Evolutionary conservation across 2,797 vertebrate genomes (phyloP), one percentile per base, ranked within the genome.

Genomic region (Sebastes minor): DNA sequence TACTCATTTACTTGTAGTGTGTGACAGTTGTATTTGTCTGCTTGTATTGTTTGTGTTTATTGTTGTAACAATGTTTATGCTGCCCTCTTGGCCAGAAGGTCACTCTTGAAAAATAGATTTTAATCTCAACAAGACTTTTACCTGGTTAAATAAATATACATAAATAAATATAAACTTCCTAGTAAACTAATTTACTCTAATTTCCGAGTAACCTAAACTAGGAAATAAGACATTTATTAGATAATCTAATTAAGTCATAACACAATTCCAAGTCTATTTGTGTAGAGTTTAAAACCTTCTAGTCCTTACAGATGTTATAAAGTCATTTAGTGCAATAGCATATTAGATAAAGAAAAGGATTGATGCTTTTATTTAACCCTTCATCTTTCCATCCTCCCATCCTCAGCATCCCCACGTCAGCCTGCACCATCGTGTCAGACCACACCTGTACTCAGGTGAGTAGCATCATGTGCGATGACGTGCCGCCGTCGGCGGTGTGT

Each of bases 381-480:
- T 57, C 8, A 18, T 63, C 55, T 33, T 32, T 56, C 38, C 8
- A 30, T 56, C n/a, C 18, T 23, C 32, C 76, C 1, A 2, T 61
- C 52, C 35, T 13, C 87, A 99, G 98, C 73, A 76, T 91, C 66
- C 98, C 98, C 82, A 97, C 95, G 4, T 97, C 97, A 66, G 97
- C 96, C 75, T 99, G 98, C 73, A 99, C 97, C 14, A 81, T 96
- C 0, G 93, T 98, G 81, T 96, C 97, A 0, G 98, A 98, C 87
- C 92, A 95, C 65, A 94, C 95, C 3, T 99, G 98, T 81, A 95
- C 89, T 69, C 69, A 91, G 52, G 93, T 97, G 72, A 92, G 90
- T 80, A 93, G 86, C 63, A 32, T 95, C 22, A 88, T 95, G n/a
- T 99, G 98, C 1, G 87, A 96, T 9, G 93, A 97, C 0, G 69